Evolutionary conservation across 2,113 vertebrate genomes (phyloP).

Genomic region (Panthera tigris): DNA sequence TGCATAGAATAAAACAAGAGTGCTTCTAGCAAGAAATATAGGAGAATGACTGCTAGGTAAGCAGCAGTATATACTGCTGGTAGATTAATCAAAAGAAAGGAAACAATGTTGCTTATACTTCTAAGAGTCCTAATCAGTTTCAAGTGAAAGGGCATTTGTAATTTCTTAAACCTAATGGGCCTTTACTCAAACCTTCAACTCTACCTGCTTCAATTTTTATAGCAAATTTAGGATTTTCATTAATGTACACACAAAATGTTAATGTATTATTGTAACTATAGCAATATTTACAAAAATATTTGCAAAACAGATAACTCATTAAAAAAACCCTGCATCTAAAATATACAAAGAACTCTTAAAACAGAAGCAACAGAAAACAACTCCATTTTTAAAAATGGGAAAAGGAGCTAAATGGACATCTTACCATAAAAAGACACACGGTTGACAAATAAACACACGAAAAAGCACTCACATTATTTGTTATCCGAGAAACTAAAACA

Average conservation of each 20-base stretch:
- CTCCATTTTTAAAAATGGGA: background rate
- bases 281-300: background rate
- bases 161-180: background rate
- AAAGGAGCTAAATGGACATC: background rate
- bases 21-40: background rate
- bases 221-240: conserved; percentile 21
- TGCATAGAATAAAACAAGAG: background rate
- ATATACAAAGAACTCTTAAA: background rate
- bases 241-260: background rate
- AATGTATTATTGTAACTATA: background rate
- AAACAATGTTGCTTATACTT: background rate
- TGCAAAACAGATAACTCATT: background rate
- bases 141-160: background rate
- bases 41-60: background rate
- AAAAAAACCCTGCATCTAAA: background rate
- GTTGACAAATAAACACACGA: background rate
- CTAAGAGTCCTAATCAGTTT: background rate
- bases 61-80: background rate
- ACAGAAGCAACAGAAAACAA: background rate
- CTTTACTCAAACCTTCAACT: background rate
- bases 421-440: background rate
- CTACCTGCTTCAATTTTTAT: background rate
- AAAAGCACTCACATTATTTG: background rate
- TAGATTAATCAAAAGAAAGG: background rate
- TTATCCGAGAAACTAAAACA: background rate